Evolutionary conservation across 1,140 invertebrate species (phyloP).

Genomic region (Cydia splendana): DNA sequence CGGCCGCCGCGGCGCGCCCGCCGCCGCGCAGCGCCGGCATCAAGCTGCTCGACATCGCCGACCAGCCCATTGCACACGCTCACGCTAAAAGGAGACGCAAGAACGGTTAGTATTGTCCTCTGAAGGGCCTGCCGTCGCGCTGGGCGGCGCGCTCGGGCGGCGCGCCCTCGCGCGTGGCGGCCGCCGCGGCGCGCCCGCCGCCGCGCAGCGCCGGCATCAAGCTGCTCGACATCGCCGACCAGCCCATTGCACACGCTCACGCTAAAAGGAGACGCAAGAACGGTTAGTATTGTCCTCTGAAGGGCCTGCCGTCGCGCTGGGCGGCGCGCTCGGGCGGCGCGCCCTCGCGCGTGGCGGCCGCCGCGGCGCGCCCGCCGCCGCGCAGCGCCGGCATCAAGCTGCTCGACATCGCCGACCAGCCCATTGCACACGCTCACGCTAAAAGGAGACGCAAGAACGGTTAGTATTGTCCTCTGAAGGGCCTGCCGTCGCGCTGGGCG

Average conservation of each 20-base stretch:
- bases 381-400: constrained; percentile 87
- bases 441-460: constrained; percentile 59
- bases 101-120: constrained; percentile 78
- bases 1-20: too few species aligned
- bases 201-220: constrained; percentile 87
- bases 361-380: too few species aligned
- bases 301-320: too few species aligned
- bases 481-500: constrained; percentile 90
- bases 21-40: too few species aligned
- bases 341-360: too few species aligned
- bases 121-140: constrained; percentile 94
- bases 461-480: constrained; percentile 86
- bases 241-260: constrained; percentile 84
- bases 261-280: constrained; percentile 81
- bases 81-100: constrained; percentile 47
- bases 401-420: constrained; percentile 64
- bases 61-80: constrained; percentile 50
- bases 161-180: constrained; percentile 75
- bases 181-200: constrained; percentile 78
- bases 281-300: constrained; percentile 59
- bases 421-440: constrained; percentile 50
- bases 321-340: too few species aligned
- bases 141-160: constrained; percentile 82
- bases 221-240: constrained; percentile 95
- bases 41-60: constrained; percentile 83